phyloP scores from a whole-genome alignment of 2,113 vertebrate species.

The Pteruthius melanotis region DNA sequence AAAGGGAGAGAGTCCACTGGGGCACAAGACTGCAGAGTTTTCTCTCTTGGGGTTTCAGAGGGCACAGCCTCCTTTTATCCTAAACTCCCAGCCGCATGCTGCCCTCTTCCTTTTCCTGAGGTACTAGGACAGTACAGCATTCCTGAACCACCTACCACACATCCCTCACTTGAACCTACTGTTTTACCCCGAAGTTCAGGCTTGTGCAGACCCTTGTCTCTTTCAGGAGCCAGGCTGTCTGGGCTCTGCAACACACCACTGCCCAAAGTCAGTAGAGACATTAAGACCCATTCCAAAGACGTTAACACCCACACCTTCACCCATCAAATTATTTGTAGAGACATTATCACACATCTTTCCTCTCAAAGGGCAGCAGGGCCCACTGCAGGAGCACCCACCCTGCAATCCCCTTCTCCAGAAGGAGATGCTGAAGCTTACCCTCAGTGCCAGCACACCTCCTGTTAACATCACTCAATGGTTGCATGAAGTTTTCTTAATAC shows the following conservation, averaged over 20 bases:
- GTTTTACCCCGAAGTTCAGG: background rate
- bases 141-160: background rate
- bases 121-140: background rate
- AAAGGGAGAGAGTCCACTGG: background rate
- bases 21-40: background rate
- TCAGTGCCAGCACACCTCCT: background rate
- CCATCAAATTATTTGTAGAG: background rate
- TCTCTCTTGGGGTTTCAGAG: background rate
- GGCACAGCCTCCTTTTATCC: background rate
- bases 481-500: background rate
- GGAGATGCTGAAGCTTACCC: background rate
- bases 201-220: background rate
- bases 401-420: background rate
- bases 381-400: fast-evolving
- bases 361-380: background rate
- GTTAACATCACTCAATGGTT: fast-evolving
- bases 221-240: background rate
- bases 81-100: background rate
- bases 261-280: background rate
- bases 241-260: background rate
- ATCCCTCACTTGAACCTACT: background rate
- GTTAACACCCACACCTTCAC: background rate
- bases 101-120: background rate
- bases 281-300: background rate
- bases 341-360: background rate